Base-by-base conservation (phyloP, 2,797 vertebrate genomes). In the Etheostoma perlongum region DNA sequence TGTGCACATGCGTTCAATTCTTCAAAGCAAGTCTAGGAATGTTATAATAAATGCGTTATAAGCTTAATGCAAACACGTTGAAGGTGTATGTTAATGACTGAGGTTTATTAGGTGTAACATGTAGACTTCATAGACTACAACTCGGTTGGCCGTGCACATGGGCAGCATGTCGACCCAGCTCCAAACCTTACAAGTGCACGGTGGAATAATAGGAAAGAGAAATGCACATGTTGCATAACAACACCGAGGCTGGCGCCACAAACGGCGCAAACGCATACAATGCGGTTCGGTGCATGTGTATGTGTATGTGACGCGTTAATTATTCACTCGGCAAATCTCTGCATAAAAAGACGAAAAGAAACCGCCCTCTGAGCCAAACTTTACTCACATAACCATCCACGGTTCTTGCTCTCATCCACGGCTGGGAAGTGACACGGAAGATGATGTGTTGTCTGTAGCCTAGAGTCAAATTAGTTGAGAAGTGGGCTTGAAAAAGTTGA, bases 371-470 rank as follows among this genome's bases (percentile, higher is more conserved):
- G 49, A 30, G 30, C 5, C 30, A 6, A 30, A 30, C 30, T 30
- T 30, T 30, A 91, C 90, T 93, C 86, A 92, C 92, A 91, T 91
- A 84, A 90, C 77, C 72, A 78, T 82, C 54, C 85, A 74, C 67
- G 80, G 82, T 71, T 21, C 14, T 48, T 47, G 66, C 73, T 2
- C 80, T 74, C 68, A 72, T 84, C 77, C 88, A 76, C 83, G 55
- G 72, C 62, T 4, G 80, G 55, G 19, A 73, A 27, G 11, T 4
- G 47, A 36, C 64, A 1, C 7, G 8, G 58, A 33, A 2, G 64
- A 8, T 6, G 42, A 0, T n/a, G 9, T 6, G 57, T 0, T 0
- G 27, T 57, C 62, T 30, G 10, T 23, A 21, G 49, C 3, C 2
- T 40, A 11, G 4, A 14, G n/a, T 58, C 14, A 2, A 18, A 27